These are phyloP conservation scores for Vollenhovia emeryi DNA, from an alignment of 1,140 invertebrate genomes.

Conservation along the genomic window DNA sequence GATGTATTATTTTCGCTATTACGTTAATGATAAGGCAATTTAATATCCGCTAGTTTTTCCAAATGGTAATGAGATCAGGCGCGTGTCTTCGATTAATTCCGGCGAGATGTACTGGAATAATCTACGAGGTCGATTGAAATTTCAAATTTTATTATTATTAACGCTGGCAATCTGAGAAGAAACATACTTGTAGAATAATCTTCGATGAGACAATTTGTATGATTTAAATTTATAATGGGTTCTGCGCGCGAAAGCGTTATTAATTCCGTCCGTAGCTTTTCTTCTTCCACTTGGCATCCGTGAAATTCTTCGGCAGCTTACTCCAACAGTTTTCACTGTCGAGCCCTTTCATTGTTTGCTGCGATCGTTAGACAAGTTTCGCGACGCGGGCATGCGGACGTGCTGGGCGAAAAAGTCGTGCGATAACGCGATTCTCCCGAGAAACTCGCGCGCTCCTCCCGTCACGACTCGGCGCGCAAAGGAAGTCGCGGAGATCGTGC, in stretches of 20 bases:
- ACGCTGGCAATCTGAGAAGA: too few relatives aligned
- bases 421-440: constrained; percentile 39
- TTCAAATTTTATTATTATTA: too few relatives aligned
- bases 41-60: not conserved
- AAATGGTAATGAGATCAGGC: not conserved
- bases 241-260: not conserved
- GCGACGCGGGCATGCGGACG: constrained; percentile 23
- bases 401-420: not conserved
- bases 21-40: constrained; percentile 26
- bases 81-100: too few relatives aligned
- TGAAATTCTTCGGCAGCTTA: not conserved
- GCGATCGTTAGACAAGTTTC: constrained; percentile 51
- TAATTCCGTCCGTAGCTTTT: not conserved
- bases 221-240: not conserved
- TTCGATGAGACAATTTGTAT: not conserved
- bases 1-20: constrained; percentile 16
- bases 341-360: constrained; percentile 15
- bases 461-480: constrained; percentile 30
- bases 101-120: too few relatives aligned
- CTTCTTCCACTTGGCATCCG: not conserved
- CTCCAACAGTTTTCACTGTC: not conserved
- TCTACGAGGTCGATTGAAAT: too few relatives aligned
- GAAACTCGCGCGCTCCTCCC: constrained; percentile 17
- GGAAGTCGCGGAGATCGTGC: constrained; percentile 39
- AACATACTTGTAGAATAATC: too few relatives aligned